Evolutionary conservation across 2,797 vertebrate genomes (phyloP).

Genomic region (Coilia nasus): DNA sequence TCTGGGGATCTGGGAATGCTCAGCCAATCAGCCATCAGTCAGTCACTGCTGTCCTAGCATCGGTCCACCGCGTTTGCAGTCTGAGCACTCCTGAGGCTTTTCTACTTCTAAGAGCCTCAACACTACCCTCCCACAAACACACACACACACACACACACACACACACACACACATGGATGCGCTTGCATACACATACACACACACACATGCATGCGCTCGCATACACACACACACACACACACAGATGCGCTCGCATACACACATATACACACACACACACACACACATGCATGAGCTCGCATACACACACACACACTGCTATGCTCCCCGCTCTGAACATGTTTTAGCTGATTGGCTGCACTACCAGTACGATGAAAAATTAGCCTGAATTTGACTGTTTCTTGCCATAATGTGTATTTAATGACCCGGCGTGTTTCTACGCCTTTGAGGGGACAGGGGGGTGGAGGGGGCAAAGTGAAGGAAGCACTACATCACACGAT

Average conservation of each 20-base stretch:
- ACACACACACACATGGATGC: not conserved
- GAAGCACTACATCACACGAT: not conserved
- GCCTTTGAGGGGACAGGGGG: not conserved
- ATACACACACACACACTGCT: not conserved
- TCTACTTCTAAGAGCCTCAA: not conserved
- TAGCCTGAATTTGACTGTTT: not conserved
- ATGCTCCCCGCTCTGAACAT: not conserved
- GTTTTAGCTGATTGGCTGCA: not conserved
- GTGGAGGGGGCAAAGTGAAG: not conserved
- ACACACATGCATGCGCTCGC: not conserved
- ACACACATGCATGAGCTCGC: no score
- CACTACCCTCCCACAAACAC: not conserved
- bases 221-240: not conserved
- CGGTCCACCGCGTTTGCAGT: not conserved
- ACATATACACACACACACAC: slow-evolving; percentile 3
- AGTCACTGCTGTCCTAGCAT: not conserved
- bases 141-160: not conserved
- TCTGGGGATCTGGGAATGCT: not conserved
- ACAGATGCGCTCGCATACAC: not conserved
- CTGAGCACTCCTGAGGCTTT: not conserved
- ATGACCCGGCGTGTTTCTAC: not conserved
- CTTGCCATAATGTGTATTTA: slow-evolving; percentile 20
- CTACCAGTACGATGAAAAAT: not conserved
- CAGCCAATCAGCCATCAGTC: slow-evolving; percentile 11
- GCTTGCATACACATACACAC: not conserved